Evolutionary conservation across 1,140 invertebrate genomes (phyloP).

Genomic region (Drosophila chauvacae): DNA sequence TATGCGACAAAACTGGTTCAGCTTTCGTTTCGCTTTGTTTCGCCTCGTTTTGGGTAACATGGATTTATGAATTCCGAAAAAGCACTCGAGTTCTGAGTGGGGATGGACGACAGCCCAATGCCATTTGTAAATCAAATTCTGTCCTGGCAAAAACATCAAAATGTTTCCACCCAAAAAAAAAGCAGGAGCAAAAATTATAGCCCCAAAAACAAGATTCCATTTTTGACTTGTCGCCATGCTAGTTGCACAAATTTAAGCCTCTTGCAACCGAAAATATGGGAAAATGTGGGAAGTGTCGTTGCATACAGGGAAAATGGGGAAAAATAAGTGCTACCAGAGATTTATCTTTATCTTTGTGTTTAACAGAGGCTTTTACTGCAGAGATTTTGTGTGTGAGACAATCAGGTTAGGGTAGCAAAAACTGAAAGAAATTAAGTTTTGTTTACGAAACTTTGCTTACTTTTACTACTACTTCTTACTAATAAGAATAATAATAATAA

Average conservation of each 20-base stretch:
- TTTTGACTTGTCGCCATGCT: slow-evolving; percentile 21
- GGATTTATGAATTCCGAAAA: slow-evolving; percentile 51
- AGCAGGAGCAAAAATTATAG: background rate
- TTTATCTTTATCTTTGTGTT: slow-evolving; percentile 11
- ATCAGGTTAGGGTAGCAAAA: background rate
- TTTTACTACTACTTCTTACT: background rate
- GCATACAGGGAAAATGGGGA: background rate
- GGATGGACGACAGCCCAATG: slow-evolving; percentile 4
- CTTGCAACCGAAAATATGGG: slow-evolving; percentile 9
- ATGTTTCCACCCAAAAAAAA: slow-evolving; percentile 15
- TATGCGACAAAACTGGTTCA: slow-evolving; percentile 47
- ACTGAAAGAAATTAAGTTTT: background rate
- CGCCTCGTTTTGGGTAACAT: slow-evolving; percentile 27
- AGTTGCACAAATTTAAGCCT: slow-evolving; percentile 30
- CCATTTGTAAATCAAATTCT: slow-evolving; percentile 54
- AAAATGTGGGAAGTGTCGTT: slow-evolving; percentile 1
- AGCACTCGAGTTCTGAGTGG: slow-evolving; percentile 21
- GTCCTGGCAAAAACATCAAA: slow-evolving; percentile 26
- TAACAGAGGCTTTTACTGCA: background rate
- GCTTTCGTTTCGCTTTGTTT: slow-evolving; percentile 44
- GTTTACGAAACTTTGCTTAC: background rate
- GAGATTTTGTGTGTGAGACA: background rate
- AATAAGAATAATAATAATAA: too few species aligned
- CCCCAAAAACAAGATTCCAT: slow-evolving; percentile 19
- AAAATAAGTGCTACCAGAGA: slow-evolving; percentile 4